Percentiles rank a stretch among this genome's conserved stretches.
phyloP scores from a whole-genome alignment of 2,888 invertebrate genomes.

The Lithophane leautieri region DNA sequence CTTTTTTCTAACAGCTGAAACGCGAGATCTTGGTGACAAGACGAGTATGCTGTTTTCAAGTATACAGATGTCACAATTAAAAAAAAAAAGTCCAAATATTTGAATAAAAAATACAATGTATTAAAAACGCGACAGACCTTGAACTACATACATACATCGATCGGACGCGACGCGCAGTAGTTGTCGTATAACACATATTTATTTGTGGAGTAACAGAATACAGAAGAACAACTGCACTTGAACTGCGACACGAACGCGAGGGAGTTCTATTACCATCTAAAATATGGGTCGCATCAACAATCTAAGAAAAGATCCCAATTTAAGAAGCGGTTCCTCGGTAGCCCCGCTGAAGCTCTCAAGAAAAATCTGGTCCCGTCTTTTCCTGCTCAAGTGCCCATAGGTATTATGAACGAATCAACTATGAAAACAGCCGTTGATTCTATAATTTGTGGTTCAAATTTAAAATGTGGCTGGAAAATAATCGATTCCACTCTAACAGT shows the following conservation, averaged over 20 bases:
- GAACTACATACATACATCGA: conserved; percentile 62
- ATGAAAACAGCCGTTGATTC: not conserved
- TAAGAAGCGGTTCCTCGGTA: not conserved
- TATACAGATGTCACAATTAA: not conserved
- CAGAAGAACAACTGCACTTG: conserved; percentile 34
- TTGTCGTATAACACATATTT: conserved; percentile 26
- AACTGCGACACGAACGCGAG: not conserved
- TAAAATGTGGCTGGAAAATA: not conserved
- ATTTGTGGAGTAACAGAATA: not conserved
- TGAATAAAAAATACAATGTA: conserved; percentile 26
- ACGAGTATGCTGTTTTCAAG: not conserved
- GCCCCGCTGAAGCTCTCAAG: not conserved
- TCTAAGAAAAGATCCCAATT: not conserved
- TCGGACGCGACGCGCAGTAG: conserved; percentile 43
- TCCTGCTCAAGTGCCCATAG: not conserved
- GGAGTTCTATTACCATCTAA: not conserved
- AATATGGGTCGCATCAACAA: not conserved
- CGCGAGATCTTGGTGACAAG: not conserved
- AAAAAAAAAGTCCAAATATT: not conserved
- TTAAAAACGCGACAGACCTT: conserved; percentile 47
- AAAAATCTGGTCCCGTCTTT: not conserved
- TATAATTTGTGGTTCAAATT: not conserved
- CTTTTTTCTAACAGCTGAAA: not conserved
- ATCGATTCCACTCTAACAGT: not conserved
- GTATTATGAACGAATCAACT: not conserved